Base-by-base conservation (phyloP, 2,797 vertebrate species). In the Hemibagrus guttatus region DNA sequence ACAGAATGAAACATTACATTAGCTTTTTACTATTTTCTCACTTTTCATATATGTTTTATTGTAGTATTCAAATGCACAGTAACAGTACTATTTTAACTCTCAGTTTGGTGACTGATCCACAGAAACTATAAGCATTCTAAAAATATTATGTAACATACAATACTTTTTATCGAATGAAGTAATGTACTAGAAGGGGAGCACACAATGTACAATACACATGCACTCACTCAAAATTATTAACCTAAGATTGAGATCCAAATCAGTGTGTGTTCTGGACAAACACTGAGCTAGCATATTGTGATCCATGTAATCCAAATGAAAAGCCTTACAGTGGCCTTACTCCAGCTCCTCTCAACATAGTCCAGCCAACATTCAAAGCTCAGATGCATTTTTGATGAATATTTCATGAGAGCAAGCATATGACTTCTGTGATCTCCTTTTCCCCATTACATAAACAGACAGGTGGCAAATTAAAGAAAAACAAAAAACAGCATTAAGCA, bases 361-460 rank as follows among this genome's bases (percentile, higher is more conserved):
- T 69, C 35, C 1, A 3, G 46, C 64, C 89, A 84, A 86, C 86
- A 56, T 91, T 90, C 52, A 90, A 93, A 92, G 93, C 95, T 91
- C 93, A 92, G 90, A 91, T 90, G 92, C 91, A 93, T 95, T 95
- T 86, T 87, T 92, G 89, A 94, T 97, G 94, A 97, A 96, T 97
- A 96, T 96, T 97, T 96, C 95, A 97, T 96, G 90, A 92, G 86
- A 78, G 81, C 93, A 87, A 90, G 39, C 84, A 87, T 90, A 91
- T 92, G 92, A 93, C 93, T 89, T 84, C 88, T 93, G 91, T 91
- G 49, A 84, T 19, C 8, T 82, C n/a, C 42, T 59, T 69, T 81
- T 64, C n/a, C 19, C 35, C 58, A 68, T 87, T 86, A 42, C 49
- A 84, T 82, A 76, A 63, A n/a, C 35, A 80, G 56, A 80, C 56